These are phyloP conservation scores for Orchesellides sinensis DNA, from an alignment of 2,888 invertebrate species.

Conservation along the genomic window DNA sequence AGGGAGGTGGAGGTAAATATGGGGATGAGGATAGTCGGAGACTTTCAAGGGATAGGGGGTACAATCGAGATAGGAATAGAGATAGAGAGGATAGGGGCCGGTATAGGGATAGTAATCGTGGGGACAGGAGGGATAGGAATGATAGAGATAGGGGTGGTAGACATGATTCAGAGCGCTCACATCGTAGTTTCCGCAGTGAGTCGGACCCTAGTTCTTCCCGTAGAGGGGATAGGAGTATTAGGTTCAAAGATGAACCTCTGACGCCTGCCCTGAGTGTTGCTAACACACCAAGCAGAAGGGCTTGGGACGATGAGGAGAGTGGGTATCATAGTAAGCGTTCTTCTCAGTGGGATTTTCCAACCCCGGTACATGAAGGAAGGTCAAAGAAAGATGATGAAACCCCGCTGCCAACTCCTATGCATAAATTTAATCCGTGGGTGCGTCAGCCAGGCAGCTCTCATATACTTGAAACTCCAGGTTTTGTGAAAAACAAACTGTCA, in stretches of 20 bases:
- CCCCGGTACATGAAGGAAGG: constrained; percentile 75
- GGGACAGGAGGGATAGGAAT: constrained; percentile 30
- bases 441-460: constrained; percentile 76
- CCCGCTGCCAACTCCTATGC: constrained; percentile 90
- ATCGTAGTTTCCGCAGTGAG: constrained; percentile 12
- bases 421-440: constrained; percentile 89
- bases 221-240: constrained; percentile 75
- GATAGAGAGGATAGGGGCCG: constrained; percentile 75
- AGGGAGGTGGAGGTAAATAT: constrained; percentile 63
- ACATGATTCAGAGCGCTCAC: constrained; percentile 17
- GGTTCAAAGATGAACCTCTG: constrained; percentile 90
- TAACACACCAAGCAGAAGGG: constrained; percentile 81
- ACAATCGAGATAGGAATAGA: constrained; percentile 75
- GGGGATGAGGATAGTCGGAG: constrained; percentile 76
- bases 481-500: constrained; percentile 61
- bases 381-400: constrained; percentile 81
- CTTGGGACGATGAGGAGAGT: constrained; percentile 76
- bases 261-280: constrained; percentile 86
- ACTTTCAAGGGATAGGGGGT: constrained; percentile 65
- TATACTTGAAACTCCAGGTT: constrained; percentile 71
- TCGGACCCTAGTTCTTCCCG: constrained; percentile 58
- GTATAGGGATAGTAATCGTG: constrained; percentile 60
- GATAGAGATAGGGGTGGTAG: constrained; percentile 18
- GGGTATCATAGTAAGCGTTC: constrained; percentile 57
- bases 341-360: constrained; percentile 72